These are phyloP conservation scores for Phalacrocorax pelagicus DNA, from an alignment of 2,113 vertebrate species.

Conservation along the genomic window DNA sequence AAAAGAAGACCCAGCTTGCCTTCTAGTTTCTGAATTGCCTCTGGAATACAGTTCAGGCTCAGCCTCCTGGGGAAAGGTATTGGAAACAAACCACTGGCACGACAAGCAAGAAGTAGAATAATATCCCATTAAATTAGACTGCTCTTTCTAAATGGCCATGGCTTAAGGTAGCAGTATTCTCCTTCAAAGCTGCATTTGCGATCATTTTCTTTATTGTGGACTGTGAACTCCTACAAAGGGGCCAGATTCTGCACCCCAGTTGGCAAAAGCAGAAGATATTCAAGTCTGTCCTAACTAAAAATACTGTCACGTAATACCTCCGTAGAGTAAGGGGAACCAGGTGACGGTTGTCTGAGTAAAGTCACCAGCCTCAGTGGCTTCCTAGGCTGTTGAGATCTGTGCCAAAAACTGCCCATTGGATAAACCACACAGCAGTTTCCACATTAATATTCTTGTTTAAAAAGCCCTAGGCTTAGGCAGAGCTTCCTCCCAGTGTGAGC, in stretches of 20 bases:
- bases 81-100: neutral
- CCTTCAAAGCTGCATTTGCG: neutral
- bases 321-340: neutral
- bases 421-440: neutral
- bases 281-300: neutral
- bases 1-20: slow-evolving; percentile 20
- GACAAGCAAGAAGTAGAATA: neutral
- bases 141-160: neutral
- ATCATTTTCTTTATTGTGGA: neutral
- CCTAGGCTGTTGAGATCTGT: neutral
- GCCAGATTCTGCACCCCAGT: neutral
- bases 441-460: neutral
- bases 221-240: neutral
- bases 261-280: neutral
- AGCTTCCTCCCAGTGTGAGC: neutral
- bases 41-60: neutral
- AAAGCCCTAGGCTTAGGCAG: neutral
- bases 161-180: neutral
- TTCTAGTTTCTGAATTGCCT: slow-evolving; percentile 2
- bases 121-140: neutral
- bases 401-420: neutral
- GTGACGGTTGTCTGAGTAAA: neutral
- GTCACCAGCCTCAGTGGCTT: neutral
- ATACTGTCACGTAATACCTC: neutral
- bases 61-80: neutral